Conservation (phyloP, 2,113 vertebrate genomes). For the Raja brachyura region DNA sequence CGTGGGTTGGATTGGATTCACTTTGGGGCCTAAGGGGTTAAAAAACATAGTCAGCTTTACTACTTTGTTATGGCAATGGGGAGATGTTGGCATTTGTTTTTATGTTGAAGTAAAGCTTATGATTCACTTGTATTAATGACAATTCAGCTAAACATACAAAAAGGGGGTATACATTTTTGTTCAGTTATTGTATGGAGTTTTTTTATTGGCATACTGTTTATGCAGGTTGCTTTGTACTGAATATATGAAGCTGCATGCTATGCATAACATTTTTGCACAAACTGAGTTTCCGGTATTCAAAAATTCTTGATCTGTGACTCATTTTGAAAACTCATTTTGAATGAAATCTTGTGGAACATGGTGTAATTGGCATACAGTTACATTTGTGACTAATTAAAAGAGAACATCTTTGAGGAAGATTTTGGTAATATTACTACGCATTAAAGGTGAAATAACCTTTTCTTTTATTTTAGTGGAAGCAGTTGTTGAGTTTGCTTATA, state of each 20-base stretch:
- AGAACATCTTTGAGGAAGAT: neutral
- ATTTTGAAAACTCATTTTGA: neutral
- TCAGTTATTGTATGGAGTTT: neutral
- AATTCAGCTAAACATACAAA: neutral
- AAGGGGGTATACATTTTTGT: neutral
- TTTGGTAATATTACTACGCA: neutral
- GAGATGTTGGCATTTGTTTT: neutral
- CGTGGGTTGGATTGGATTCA: neutral
- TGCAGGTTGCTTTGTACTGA: neutral
- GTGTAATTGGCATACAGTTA: neutral
- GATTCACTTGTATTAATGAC: neutral
- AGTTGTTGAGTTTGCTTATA: slow-evolving; percentile 97
- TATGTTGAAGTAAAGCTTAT: neutral
- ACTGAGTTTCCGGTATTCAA: neutral
- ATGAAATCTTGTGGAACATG: neutral
- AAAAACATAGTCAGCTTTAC: neutral
- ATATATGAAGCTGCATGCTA: too few relatives aligned
- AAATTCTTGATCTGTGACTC: neutral
- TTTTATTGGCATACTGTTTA: neutral
- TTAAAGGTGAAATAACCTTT: neutral
- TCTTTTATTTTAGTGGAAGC: slow-evolving; percentile 75
- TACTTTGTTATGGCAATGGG: neutral
- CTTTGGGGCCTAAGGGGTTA: neutral
- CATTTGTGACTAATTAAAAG: neutral
- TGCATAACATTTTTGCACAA: neutral